Base-by-base conservation (phyloP, 1,140 invertebrate genomes). In the Ptiloglossa arizonensis region DNA sequence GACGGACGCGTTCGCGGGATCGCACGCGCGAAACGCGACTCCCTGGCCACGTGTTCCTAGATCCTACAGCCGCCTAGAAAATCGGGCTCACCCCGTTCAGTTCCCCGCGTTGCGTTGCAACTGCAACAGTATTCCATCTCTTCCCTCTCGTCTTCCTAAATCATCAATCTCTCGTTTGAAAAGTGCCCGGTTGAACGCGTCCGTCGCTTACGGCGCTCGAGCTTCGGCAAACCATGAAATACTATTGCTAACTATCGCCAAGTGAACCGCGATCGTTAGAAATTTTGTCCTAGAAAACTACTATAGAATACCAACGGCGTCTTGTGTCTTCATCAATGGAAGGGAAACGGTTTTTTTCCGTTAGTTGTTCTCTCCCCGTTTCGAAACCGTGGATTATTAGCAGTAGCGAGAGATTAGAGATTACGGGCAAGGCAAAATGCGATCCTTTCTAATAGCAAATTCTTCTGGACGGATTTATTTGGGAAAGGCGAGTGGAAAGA, bases 1-100 rank as follows among this genome's bases (percentile, higher is more conserved):
- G 70, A 72, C 62, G 41, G 48, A 73, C 59, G 27, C 32, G 22
- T 73, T 63, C 24, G 32, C 11, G 17, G 15, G 27, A 11, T 72
- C 9, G 24, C 29, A 17, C 24, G 50, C 66, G 38, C 22, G 15
- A 13, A 60, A 11, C 13, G 29, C 11, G 17, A 17, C 24, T 56
- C 24, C 6, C 19, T 13, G 1, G 11, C 38, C 56, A 48, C 41
- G 56, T 60, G 29, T 32, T 52, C n/a, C 29, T 32, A 41, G n/a
- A 17, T 50, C 41, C 46, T 24, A 38, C 22, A 15, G 17, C 32
- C 19, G 15, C 41, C 35, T 6, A 24, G 29, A 46, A 29, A 22
- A 70, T 63, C 15, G 17, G 48, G 22, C 59, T 63, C n/a, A 73
- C 48, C 15, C 41, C 9, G 19, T 27, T 11, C 29, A 2, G 2